Conservation (phyloP, 2,113 vertebrate genomes). For the Brienomyrus brachyistius region DNA sequence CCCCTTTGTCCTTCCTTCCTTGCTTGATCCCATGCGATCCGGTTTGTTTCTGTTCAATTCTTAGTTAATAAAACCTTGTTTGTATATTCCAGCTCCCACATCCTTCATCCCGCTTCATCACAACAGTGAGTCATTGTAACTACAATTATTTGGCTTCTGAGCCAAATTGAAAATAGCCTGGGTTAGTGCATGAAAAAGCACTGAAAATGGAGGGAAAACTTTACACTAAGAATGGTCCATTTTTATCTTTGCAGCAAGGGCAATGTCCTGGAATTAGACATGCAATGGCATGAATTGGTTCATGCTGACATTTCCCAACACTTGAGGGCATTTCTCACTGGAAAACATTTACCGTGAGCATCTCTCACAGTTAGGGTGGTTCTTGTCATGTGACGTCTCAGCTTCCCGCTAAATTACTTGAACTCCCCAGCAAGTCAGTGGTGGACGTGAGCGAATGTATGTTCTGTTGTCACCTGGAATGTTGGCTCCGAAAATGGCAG, state of each 20-base stretch:
- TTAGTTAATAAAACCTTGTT: too few species aligned
- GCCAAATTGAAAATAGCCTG: slow-evolving; percentile 24
- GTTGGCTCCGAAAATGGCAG: background rate
- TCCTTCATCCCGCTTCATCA: too few species aligned
- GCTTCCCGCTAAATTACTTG: background rate
- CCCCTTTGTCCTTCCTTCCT: too few species aligned
- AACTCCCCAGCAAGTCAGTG: background rate
- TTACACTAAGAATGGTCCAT: background rate
- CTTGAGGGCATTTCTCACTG: too few species aligned
- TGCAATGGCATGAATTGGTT: background rate
- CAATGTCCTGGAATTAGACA: background rate
- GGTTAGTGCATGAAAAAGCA: background rate
- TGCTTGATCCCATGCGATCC: too few species aligned
- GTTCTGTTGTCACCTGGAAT: background rate
- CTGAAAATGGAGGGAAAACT: background rate
- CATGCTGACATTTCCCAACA: background rate
- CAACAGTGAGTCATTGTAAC: slow-evolving; percentile 44
- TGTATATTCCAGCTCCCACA: too few species aligned
- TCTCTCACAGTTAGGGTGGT: too few species aligned
- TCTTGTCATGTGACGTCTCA: background rate
- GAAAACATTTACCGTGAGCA: too few species aligned
- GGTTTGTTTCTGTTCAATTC: too few species aligned
- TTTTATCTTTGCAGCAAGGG: background rate
- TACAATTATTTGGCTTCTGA: slow-evolving; percentile 71
- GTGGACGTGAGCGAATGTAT: background rate